Conservation (phyloP, 2,113 vertebrate species). For the Phasianus colchicus region DNA sequence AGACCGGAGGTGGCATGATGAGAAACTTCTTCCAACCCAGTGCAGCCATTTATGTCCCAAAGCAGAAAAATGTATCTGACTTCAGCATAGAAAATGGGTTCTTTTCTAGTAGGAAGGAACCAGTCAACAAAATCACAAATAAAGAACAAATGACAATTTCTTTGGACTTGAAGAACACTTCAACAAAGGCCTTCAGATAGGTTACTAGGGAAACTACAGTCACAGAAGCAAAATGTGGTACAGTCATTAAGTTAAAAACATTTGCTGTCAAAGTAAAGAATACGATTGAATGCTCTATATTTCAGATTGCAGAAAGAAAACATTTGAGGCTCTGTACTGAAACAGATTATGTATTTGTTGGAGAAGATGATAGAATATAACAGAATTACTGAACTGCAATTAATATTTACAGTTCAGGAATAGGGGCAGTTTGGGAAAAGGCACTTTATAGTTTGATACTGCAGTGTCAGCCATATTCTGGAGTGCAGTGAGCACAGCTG, state of each 20-base stretch:
- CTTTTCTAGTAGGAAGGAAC: neutral
- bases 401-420: neutral
- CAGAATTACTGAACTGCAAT: neutral
- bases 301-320: neutral
- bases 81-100: neutral
- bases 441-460: neutral
- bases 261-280: constrained; percentile 7
- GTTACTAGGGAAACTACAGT: constrained; percentile 54
- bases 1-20: neutral
- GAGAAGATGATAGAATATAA: neutral
- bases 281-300: neutral
- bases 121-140: constrained; percentile 16
- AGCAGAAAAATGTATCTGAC: neutral
- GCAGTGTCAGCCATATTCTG: neutral
- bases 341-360: neutral
- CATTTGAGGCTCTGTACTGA: neutral
- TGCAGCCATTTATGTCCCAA: neutral
- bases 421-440: neutral
- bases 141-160: neutral
- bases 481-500: neutral
- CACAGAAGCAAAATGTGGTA: neutral
- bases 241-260: neutral
- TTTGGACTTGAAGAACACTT: neutral
- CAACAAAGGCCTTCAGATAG: constrained; percentile 16
- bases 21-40: constrained; percentile 15